A percentile compares a stretch with the other conserved stretches of the same genome.
These are phyloP conservation scores for Cyprinella venusta DNA, from an alignment of 2,797 vertebrate genomes.

Conservation along the genomic window DNA sequence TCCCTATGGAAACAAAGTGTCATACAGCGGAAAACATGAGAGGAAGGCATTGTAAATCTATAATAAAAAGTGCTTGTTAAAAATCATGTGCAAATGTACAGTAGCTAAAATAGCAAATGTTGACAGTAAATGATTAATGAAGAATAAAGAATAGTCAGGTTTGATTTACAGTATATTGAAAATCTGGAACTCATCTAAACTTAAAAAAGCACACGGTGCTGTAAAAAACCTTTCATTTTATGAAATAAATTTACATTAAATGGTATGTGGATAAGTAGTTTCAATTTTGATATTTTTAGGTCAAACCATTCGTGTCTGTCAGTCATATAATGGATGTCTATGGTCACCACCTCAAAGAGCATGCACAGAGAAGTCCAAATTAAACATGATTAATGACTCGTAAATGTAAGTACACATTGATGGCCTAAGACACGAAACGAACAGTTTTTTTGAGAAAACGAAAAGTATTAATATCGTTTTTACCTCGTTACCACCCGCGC, in stretches of 20 bases:
- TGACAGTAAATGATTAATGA: not conserved
- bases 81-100: not conserved
- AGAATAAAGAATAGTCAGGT: not conserved
- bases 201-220: not conserved
- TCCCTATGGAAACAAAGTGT: slow-evolving; percentile 24
- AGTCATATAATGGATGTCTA: too few relatives aligned
- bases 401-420: too few relatives aligned
- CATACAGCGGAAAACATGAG: not conserved
- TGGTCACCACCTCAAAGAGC: too few relatives aligned
- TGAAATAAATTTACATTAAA: not conserved
- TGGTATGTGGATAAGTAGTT: not conserved
- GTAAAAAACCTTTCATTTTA: not conserved
- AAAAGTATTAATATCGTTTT: too few relatives aligned
- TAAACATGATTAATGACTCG: too few relatives aligned
- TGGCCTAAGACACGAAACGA: too few relatives aligned
- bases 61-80: slow-evolving; percentile 22
- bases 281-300: too few relatives aligned
- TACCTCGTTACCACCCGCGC: too few relatives aligned
- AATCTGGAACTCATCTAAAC: not conserved
- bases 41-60: not conserved
- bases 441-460: too few relatives aligned
- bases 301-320: too few relatives aligned
- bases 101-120: not conserved
- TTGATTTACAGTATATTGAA: not conserved
- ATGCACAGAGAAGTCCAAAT: too few relatives aligned